Evolutionary conservation across 2,888 invertebrate genomes (phyloP), one percentile per base, ranked within the genome.

Genomic region (Poecilobothrus nobilitatus): DNA sequence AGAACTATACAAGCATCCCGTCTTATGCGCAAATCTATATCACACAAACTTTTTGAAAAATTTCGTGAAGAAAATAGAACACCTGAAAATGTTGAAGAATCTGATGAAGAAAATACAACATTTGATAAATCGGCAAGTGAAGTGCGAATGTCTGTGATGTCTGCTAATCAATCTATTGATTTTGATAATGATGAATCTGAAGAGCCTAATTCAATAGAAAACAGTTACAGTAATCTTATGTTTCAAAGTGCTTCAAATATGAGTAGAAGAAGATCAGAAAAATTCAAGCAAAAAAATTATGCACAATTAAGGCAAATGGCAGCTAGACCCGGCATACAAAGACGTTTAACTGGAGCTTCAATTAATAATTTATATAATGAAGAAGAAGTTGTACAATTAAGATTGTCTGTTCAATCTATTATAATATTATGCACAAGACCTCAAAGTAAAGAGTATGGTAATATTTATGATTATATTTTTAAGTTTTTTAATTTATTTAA

Each of bases 371-470:
- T 41, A 8, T 41, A 12, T 12, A 41, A 41, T 21, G 62, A 62
- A 21, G 18, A 22, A 9, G 22, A 22, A 63, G 9, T 6, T 9
- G 3, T 63, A 2, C 18, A 63, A 9, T 81, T 87, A 72, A 82
- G 80, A 67, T 82, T 88, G 22, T 86, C 89, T 62, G 86, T 88
- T 68, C 87, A 89, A 78, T 85, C 87, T 70, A 85, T 89, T 78
- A 76, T 90, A 67, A 92, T 91, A 79, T 82, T 94, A 33, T 80
- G 84, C 69, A 85, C 85, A 0, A 83, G 93, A 69, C 83, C 84
- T 41, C 81, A 84, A 77, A 80, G 81, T 44, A 82, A 83, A 44
- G 77, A 82, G 8, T 81, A 84, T 62, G 82, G 82, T 81, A 71
- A 66, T 66, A 62, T n/a, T n/a, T n/a, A n/a, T n/a, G n/a, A 44